Evolutionary conservation across 1,140 invertebrate species (phyloP).

Genomic region (Drosophila burlai): DNA sequence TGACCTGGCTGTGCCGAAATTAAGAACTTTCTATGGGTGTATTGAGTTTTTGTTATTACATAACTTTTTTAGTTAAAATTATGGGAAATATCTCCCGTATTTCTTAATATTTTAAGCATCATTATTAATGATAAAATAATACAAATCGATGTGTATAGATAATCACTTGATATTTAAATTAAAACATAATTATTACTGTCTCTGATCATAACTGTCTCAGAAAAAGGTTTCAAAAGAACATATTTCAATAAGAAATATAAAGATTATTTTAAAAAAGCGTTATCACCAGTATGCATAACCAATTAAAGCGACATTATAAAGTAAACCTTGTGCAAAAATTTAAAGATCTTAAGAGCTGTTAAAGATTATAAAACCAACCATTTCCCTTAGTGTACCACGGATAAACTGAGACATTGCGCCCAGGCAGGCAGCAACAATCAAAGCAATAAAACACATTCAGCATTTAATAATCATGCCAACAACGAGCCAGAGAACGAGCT

Average conservation of each 20-base stretch:
- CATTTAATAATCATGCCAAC: conserved; percentile 71
- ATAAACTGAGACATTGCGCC: conserved; percentile 9
- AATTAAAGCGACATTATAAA: no score
- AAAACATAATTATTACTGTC: no score
- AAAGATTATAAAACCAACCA: neutral
- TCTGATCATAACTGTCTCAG: no score
- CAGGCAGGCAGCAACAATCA: conserved; percentile 66
- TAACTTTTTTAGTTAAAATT: neutral
- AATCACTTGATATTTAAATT: no score
- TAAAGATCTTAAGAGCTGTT: neutral
- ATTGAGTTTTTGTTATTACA: neutral
- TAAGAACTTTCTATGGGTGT: neutral
- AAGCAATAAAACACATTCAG: conserved; percentile 82
- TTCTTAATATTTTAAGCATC: neutral
- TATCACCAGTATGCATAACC: neutral
- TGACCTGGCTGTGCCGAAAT: no score
- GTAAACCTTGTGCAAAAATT: neutral
- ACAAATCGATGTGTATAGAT: no score
- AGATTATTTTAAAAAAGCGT: no score
- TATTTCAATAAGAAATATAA: neutral
- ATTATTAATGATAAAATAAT: no score
- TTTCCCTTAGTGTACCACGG: neutral
- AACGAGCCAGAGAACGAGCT: conserved; percentile 30
- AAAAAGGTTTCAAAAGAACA: neutral
- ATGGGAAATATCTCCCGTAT: neutral